Evolutionary conservation across 2,113 vertebrate genomes (phyloP), one percentile per base, ranked within the genome.

Genomic region (Synodontis membranacea): DNA sequence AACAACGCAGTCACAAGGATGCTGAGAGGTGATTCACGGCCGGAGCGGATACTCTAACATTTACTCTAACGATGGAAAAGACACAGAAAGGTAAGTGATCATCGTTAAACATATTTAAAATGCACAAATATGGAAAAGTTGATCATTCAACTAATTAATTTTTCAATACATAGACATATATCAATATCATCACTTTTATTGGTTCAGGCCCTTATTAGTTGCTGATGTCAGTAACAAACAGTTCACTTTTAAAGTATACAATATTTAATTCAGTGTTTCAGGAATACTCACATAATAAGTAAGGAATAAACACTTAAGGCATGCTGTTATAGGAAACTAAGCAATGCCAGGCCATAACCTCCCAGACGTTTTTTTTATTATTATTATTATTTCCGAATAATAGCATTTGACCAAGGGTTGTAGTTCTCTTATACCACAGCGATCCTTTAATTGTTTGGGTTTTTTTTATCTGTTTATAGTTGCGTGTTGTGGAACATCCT

Each of bases 41-140:
- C 28, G 37, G 75, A 78, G 60, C 8, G 2, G 23, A 82, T 10
- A n/a, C 4, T 8, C 17, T 19, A 23, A 46, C 39, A 44, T 74
- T 84, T 50, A 62, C 62, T 39, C 15, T 74, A 39, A 60, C 62
- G 17, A 88, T 89, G 88, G 66, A 84, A 62, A 39, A 88, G 50
- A 5, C 9, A 15, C 54, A 80, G 39, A 86, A 75, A 28, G 56
- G 88, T 89, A 76, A 87, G 86, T 83, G 37, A 25, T 83, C 31
- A 48, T 83, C 37, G 19, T 25, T 39, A 17, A 80, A 62, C 7
- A 12, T 1, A 37, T 54, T 72, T 28, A 25, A 8, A 3, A 14
- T 28, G 34, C 31, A 84, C 8, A 5, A 83, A 7, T 80, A n/a
- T 37, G 31, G 25, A 44, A 68, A 70, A 28, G 9, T 17, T 48